Evolutionary conservation across 2,113 vertebrate species (phyloP).

Genomic region (Tetraodon nigroviridis): DNA sequence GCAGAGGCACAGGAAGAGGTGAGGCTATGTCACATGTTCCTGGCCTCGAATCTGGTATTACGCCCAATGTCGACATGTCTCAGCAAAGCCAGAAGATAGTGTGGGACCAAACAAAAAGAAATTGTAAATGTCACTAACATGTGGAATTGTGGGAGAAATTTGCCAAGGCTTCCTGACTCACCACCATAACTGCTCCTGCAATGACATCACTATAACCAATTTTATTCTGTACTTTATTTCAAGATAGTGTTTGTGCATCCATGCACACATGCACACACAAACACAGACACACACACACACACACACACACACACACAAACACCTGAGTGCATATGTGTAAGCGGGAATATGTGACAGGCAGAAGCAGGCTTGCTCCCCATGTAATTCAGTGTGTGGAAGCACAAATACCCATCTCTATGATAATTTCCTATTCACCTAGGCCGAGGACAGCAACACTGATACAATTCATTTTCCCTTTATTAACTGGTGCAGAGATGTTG

Average conservation of each 20-base stretch:
- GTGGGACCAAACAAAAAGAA: conserved; percentile 28
- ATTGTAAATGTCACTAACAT: conserved; percentile 45
- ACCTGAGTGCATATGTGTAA: conserved; percentile 7
- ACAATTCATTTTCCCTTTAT: conserved; percentile 69
- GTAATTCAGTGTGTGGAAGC: conserved; percentile 58
- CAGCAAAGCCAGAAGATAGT: conserved; percentile 40
- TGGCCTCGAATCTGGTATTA: conserved; percentile 49
- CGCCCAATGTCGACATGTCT: conserved; percentile 56
- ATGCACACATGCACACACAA: neutral
- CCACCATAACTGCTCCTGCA: conserved; percentile 12
- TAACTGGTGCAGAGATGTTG: conserved; percentile 63
- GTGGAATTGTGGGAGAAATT: conserved; percentile 44
- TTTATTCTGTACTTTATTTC: conserved; percentile 44
- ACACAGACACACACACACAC: no score
- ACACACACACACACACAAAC: neutral
- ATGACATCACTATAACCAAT: conserved; percentile 54
- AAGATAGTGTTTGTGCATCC: conserved; percentile 7
- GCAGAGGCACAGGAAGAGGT: conserved; percentile 36
- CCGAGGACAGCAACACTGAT: conserved; percentile 66
- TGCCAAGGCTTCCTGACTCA: conserved; percentile 37
- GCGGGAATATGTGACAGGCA: conserved; percentile 8
- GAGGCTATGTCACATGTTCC: conserved; percentile 50
- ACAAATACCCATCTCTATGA: conserved; percentile 70
- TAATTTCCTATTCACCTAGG: conserved; percentile 65
- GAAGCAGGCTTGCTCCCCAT: conserved; percentile 31